These are phyloP conservation scores for Zapornia atra DNA, from an alignment of 2,113 vertebrate genomes.

Conservation along the genomic window DNA sequence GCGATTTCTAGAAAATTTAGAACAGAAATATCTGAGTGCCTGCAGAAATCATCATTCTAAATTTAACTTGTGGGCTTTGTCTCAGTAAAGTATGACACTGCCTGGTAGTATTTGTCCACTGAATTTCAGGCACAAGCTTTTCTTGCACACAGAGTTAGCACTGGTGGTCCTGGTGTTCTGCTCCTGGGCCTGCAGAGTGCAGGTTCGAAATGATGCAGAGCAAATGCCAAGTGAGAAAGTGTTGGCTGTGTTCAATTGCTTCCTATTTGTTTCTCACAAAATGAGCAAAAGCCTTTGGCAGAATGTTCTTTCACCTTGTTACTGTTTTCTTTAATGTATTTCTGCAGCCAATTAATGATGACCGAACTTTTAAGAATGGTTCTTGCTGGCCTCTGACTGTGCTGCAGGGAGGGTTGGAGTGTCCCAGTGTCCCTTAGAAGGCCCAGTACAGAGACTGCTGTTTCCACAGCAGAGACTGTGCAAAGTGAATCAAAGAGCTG, in stretches of 20 bases:
- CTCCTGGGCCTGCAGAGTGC: background rate
- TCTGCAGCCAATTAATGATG: background rate
- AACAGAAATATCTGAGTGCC: slow-evolving; percentile 27
- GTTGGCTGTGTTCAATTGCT: background rate
- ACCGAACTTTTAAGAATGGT: background rate
- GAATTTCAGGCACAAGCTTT: background rate
- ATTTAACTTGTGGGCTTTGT: slow-evolving; percentile 34
- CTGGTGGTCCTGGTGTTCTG: background rate
- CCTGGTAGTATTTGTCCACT: background rate
- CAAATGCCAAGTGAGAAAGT: background rate
- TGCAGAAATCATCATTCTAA: slow-evolving; percentile 43
- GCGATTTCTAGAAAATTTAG: slow-evolving; percentile 40
- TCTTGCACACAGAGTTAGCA: background rate
- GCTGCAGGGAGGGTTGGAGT: background rate
- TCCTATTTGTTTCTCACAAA: background rate
- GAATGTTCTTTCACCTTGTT: background rate
- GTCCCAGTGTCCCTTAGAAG: background rate
- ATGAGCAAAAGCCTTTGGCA: background rate
- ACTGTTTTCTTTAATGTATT: background rate
- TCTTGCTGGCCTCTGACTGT: background rate
- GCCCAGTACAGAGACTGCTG: background rate
- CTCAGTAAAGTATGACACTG: background rate
- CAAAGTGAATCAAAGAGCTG: background rate
- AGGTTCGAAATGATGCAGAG: background rate
- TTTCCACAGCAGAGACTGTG: background rate